These are phyloP conservation scores for Drosophila kanapiae DNA, from an alignment of 1,140 invertebrate genomes.

Conservation along the genomic window DNA sequence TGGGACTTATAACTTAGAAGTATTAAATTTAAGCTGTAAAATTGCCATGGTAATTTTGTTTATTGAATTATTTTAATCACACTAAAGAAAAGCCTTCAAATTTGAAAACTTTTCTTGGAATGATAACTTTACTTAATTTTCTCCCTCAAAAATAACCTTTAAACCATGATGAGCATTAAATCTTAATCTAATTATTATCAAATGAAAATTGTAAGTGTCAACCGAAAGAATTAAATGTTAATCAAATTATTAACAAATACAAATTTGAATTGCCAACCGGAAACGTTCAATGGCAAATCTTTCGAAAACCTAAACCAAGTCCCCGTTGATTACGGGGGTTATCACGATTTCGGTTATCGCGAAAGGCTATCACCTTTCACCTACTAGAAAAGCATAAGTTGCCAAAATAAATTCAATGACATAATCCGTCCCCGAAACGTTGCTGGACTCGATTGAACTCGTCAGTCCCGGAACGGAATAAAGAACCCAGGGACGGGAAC, in stretches of 20 bases:
- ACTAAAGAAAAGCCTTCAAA: not conserved
- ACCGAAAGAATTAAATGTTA: not conserved
- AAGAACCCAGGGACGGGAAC: constrained; percentile 4
- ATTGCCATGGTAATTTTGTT: not conserved
- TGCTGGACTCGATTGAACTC: constrained; percentile 27
- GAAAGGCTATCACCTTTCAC: constrained; percentile 43
- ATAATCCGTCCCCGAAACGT: constrained; percentile 26
- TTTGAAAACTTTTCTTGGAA: not conserved
- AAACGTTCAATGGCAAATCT: constrained; percentile 61
- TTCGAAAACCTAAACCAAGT: constrained; percentile 5
- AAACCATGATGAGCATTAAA: no score
- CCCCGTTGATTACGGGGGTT: constrained; percentile 47
- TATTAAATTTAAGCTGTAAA: not conserved
- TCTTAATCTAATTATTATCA: no score
- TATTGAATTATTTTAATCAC: not conserved
- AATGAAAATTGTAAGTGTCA: no score
- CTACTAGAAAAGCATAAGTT: constrained; percentile 17
- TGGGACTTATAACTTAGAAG: not conserved
- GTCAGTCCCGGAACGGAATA: constrained; percentile 7
- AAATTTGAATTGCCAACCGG: constrained; percentile 60
- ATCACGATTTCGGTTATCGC: constrained; percentile 42
- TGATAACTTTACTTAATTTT: not conserved
- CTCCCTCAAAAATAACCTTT: no score
- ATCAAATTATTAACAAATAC: not conserved
- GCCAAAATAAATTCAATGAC: constrained; percentile 45